Evolutionary conservation across 2,888 invertebrate genomes (phyloP).

Genomic region (Cantharis lateralis): DNA sequence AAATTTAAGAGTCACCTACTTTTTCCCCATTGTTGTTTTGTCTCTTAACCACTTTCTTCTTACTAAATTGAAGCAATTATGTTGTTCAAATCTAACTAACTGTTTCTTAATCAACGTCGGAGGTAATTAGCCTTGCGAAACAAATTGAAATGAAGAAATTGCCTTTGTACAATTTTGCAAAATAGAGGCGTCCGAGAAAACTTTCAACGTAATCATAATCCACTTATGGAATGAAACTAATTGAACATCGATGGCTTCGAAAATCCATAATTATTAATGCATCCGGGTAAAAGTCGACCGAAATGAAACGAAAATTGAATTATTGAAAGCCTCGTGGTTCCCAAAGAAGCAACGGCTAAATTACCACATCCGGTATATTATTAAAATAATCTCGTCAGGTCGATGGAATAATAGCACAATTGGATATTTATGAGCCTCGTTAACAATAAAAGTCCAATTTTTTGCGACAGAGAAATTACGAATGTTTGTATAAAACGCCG

Average conservation of each 20-base stretch:
- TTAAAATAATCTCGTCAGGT: neutral
- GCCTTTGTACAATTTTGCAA: neutral
- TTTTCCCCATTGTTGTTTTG: neutral
- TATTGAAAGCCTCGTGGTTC: neutral
- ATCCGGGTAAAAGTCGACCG: neutral
- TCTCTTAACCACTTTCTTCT: slow-evolving; percentile 12
- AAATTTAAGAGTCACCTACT: neutral
- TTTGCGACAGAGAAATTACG: neutral
- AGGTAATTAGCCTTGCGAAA: neutral
- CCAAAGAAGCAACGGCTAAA: neutral
- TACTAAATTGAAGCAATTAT: slow-evolving; percentile 13
- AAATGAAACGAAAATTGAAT: neutral
- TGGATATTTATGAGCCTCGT: neutral
- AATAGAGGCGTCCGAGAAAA: neutral
- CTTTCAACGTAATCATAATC: neutral
- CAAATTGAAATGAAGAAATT: neutral
- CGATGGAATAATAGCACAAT: neutral
- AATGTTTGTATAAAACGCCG: neutral
- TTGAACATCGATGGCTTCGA: neutral
- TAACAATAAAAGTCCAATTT: neutral
- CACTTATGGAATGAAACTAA: neutral
- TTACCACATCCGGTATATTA: neutral
- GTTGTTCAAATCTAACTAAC: slow-evolving; percentile 11
- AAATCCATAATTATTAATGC: neutral
- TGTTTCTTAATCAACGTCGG: slow-evolving; percentile 5